Base-by-base conservation (phyloP, 2,888 invertebrate species). In the Nemotelus pantherinus region DNA sequence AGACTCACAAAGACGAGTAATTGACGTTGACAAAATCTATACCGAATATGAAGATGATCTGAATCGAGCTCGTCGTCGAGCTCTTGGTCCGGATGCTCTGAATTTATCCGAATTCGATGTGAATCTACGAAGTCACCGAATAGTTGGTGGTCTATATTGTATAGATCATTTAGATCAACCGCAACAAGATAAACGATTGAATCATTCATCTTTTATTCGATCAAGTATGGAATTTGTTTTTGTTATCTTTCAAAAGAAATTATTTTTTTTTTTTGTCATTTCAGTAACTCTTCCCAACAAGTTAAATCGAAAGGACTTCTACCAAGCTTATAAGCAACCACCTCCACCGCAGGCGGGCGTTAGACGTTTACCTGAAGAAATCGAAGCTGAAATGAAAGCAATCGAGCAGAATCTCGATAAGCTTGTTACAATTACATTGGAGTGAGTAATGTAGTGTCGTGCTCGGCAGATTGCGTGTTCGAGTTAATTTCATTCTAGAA, bases 61-160 rank as follows among this genome's bases (percentile, higher is more conserved):
- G 47, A 86, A 85, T 81, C 85, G 83, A 79, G 82, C 83, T 6
- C 82, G 85, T 10, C 84, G 85, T 0, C 81, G 82, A 43, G 84
- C 83, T 2, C 85, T 86, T 25, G 87, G 86, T 1, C 85, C 85
- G 0, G 85, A 83, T 53, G 83, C 84, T 0, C 83, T 84, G 3
- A 83, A 87, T 2, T 86, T 90, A 0, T 86, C 88, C 25, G 86
- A 89, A 43, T 89, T 90, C 0, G 92, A 93, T 83, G 84, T 95
- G 0, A 95, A 95, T 86, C 87, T 95, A 72, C 88, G 95, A 63
- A 93, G 93, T 83, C 93, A 92, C 84, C 89, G 88, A 0, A 90
- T 95, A 74, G 90, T 95, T 25, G 95, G 94, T 0, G 96, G 96
- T 0, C 90, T 95, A 0, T 92, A 92, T 79, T 90, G 91, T 81